Evolutionary conservation across 2,113 vertebrate genomes (phyloP).

Genomic region (Delphinapterus leucas): DNA sequence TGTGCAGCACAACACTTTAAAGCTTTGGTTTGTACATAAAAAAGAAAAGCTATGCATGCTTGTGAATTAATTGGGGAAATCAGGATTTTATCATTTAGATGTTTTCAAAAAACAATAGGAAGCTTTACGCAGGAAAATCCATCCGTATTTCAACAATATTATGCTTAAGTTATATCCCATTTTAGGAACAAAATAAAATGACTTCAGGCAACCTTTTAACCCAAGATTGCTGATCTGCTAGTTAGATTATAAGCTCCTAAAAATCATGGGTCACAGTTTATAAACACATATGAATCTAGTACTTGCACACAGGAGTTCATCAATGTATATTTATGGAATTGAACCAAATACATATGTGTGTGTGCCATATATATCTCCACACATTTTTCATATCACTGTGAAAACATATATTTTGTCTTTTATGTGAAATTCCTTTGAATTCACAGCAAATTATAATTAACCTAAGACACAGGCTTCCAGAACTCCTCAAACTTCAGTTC

Average conservation of each 20-base stretch:
- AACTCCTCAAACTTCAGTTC: conserved; percentile 57
- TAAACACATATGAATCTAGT: neutral
- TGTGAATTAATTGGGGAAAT: conserved; percentile 37
- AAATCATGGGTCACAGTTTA: neutral
- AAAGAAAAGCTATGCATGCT: neutral
- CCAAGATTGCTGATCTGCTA: neutral
- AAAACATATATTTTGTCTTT: neutral
- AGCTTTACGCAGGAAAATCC: neutral
- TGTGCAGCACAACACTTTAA: neutral
- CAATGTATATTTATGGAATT: neutral
- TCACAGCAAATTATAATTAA: conserved; percentile 68
- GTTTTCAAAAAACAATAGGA: neutral
- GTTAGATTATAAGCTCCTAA: neutral
- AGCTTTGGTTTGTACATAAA: neutral
- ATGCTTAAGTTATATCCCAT: neutral
- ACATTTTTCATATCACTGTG: neutral
- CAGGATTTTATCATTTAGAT: conserved; percentile 9
- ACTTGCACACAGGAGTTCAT: neutral
- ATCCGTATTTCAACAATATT: neutral
- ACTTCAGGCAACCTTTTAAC: neutral
- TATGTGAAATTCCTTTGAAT: neutral
- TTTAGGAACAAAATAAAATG: conserved; percentile 1
- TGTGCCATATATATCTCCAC: no score
- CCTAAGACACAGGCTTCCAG: conserved; percentile 58
- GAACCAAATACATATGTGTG: neutral